Evolutionary conservation across 2,797 vertebrate species (phyloP).

Genomic region (Spondyliosoma cantharus): DNA sequence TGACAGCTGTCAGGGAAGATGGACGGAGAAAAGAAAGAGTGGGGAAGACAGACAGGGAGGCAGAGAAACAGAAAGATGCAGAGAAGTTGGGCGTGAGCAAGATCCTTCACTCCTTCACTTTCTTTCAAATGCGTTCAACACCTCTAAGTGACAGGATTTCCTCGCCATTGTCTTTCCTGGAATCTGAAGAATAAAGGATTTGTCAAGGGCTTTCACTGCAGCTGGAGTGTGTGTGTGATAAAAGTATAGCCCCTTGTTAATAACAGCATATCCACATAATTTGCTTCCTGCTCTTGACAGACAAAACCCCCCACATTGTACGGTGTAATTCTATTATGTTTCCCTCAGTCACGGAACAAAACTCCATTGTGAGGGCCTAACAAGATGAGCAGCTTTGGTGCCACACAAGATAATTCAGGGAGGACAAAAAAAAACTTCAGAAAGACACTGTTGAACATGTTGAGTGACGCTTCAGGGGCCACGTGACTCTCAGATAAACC

Average conservation of each 20-base stretch:
- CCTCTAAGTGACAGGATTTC: conserved; percentile 69
- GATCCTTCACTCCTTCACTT: conserved; percentile 38
- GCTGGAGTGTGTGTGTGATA: conserved; percentile 66
- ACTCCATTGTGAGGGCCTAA: conserved; percentile 62
- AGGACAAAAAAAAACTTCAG: conserved; percentile 48
- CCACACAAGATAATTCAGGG: conserved; percentile 68
- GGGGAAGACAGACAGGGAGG: conserved; percentile 21
- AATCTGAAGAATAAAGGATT: conserved; percentile 75
- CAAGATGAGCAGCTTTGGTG: conserved; percentile 52
- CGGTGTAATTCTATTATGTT: conserved; percentile 71
- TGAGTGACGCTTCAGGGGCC: conserved; percentile 55
- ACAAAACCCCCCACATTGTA: conserved; percentile 69
- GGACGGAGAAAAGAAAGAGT: conserved; percentile 20
- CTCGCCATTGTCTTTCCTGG: conserved; percentile 64
- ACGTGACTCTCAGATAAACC: conserved; percentile 49
- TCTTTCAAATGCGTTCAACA: conserved; percentile 52
- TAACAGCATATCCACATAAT: conserved; percentile 73
- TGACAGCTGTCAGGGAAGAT: conserved; percentile 88
- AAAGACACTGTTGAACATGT: conserved; percentile 38
- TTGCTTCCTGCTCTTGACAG: conserved; percentile 73
- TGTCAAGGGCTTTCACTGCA: conserved; percentile 73
- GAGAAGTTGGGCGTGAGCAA: conserved; percentile 46
- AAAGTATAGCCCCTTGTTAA: conserved; percentile 76
- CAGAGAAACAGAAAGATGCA: conserved; percentile 36
- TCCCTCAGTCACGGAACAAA: conserved; percentile 74